Conservation (phyloP, 2,113 vertebrate genomes). For the Lophura nycthemera region DNA sequence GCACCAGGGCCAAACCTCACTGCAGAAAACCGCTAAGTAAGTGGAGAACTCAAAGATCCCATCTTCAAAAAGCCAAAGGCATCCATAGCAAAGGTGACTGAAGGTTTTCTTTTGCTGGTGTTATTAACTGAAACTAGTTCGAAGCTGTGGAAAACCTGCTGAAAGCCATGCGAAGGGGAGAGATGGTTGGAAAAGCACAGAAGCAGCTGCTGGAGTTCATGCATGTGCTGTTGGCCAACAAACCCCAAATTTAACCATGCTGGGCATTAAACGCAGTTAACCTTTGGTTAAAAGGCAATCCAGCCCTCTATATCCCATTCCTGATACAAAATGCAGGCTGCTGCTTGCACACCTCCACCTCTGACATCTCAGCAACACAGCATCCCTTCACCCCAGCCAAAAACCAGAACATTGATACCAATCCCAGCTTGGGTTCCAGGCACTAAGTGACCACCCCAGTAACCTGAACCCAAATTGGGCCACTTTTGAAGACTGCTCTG, state of each 20-base stretch:
- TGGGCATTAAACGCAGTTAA: background rate
- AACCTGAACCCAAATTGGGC: too few relatives aligned
- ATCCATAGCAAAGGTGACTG: background rate
- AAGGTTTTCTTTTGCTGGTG: background rate
- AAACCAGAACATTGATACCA: too few relatives aligned
- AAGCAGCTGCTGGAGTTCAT: fast-evolving
- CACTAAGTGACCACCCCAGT: background rate
- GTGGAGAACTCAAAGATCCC: background rate
- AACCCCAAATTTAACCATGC: background rate
- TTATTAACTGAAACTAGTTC: background rate
- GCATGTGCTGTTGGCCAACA: fast-evolving
- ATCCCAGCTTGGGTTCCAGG: background rate
- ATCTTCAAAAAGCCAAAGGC: background rate
- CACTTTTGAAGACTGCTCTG: background rate
- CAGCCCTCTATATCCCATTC: background rate
- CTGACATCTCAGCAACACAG: fast-evolving
- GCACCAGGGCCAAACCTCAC: background rate
- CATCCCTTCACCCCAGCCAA: too few relatives aligned
- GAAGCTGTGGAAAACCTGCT: background rate
- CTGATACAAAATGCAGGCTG: background rate
- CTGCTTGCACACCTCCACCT: background rate
- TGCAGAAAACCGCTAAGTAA: background rate
- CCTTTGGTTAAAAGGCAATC: background rate
- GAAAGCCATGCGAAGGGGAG: background rate
- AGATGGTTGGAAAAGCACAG: background rate